Percentiles rank a stretch among this genome's conserved stretches.
Conservation (phyloP, 2,797 vertebrate species). For the Squalus acanthias region DNA sequence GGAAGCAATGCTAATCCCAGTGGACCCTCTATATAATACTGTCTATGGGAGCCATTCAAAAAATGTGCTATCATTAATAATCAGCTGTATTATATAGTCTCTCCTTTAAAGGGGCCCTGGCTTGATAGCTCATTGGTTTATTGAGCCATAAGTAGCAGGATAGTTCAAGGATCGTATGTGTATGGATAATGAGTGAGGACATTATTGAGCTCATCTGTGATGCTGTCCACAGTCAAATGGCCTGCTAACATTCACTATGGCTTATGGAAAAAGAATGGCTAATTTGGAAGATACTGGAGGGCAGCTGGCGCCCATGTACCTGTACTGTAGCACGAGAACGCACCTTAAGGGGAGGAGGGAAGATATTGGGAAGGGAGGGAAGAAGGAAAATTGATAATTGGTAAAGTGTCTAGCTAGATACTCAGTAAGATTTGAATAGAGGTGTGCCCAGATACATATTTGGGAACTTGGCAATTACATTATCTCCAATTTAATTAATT, state of each 20-base stretch:
- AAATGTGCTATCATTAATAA: not conserved
- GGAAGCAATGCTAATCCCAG: too few species aligned
- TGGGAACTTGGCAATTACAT: not conserved
- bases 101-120: not conserved
- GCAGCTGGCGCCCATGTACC: not conserved
- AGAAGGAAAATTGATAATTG: not conserved
- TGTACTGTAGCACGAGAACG: not conserved
- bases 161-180: not conserved
- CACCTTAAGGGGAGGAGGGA: not conserved
- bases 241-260: not conserved
- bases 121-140: not conserved
- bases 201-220: not conserved
- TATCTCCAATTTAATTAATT: not conserved
- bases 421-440: not conserved
- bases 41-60: not conserved
- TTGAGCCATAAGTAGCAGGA: not conserved
- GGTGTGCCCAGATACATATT: not conserved
- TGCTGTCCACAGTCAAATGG: not conserved
- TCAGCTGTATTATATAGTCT: not conserved
- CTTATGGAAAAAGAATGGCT: not conserved
- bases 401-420: not conserved
- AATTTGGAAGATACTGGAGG: not conserved
- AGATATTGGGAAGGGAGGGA: not conserved
- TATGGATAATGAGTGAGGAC: not conserved
- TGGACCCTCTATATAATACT: not conserved